Evolutionary conservation across 2,113 vertebrate species (phyloP).

Genomic region (Amphiprion ocellaris): DNA sequence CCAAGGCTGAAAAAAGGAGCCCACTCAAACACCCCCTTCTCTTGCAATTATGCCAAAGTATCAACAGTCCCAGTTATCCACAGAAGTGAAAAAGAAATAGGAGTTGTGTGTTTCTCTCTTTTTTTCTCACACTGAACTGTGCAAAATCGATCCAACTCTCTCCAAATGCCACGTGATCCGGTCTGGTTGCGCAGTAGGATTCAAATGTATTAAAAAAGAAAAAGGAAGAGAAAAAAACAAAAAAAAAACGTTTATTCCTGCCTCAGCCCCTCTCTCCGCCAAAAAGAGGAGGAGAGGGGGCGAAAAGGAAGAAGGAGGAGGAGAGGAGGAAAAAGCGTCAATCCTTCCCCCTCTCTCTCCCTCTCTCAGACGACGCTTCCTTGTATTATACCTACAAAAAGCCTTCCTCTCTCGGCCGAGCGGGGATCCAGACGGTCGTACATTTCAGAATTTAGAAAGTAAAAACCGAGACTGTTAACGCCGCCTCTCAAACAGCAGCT

Average conservation of each 20-base stretch:
- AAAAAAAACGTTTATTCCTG: constrained; percentile 75
- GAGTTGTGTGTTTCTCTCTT: constrained; percentile 64
- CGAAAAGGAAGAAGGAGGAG: constrained; percentile 76
- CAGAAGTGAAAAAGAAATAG: constrained; percentile 50
- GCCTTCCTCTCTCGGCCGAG: constrained; percentile 77
- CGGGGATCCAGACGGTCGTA: constrained; percentile 87
- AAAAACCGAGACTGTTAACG: constrained; percentile 56
- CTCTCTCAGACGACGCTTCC: constrained; percentile 84
- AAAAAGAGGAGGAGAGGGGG: constrained; percentile 75
- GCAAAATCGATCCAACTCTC: constrained; percentile 85
- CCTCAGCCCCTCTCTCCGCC: constrained; percentile 73
- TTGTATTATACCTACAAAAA: constrained; percentile 77
- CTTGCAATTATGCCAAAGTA: constrained; percentile 71
- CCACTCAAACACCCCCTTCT: constrained; percentile 42
- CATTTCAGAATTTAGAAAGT: constrained; percentile 81
- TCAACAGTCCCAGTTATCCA: constrained; percentile 74
- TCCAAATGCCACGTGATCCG: constrained; percentile 83
- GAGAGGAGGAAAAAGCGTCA: constrained; percentile 78
- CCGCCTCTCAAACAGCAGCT: constrained; percentile 44
- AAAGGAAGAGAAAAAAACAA: constrained; percentile 23
- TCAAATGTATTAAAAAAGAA: constrained; percentile 75
- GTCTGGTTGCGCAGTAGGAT: constrained; percentile 84
- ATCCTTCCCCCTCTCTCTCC: constrained; percentile 74
- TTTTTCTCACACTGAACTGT: constrained; percentile 80
- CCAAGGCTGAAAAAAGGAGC: constrained; percentile 65